These are phyloP conservation scores for Microctenopoma lineatum DNA, from an alignment of 2,797 vertebrate genomes.

Conservation along the genomic window DNA sequence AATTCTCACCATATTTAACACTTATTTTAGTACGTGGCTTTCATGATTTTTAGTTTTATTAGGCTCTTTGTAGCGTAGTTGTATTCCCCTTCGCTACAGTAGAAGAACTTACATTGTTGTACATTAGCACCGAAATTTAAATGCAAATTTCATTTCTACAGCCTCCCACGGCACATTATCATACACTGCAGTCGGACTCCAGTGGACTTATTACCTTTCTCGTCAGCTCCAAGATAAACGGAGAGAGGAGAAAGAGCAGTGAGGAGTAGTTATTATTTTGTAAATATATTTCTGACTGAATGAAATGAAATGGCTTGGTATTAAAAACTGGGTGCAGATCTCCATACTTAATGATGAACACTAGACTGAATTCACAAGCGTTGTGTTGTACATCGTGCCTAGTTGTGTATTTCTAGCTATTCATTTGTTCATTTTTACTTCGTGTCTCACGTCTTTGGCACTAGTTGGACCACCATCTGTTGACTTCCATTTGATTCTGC, in stretches of 20 bases:
- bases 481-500: too few relatives aligned
- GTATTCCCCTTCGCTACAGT: constrained; percentile 20
- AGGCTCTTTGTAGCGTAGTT: constrained; percentile 29
- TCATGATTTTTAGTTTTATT: constrained; percentile 23
- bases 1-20: not conserved
- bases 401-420: not conserved
- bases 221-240: constrained; percentile 24
- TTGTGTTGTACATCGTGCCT: not conserved
- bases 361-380: not conserved
- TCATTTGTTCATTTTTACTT: not conserved
- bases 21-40: constrained; percentile 1
- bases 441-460: too few relatives aligned
- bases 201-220: constrained; percentile 40
- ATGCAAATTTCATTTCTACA: constrained; percentile 64
- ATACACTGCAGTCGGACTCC: constrained; percentile 21
- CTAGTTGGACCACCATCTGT: too few relatives aligned
- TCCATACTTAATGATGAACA: not conserved
- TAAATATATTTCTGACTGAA: not conserved
- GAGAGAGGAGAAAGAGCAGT: constrained; percentile 19
- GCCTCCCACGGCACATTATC: constrained; percentile 37
- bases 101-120: constrained; percentile 32
- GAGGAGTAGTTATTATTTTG: constrained; percentile 3
- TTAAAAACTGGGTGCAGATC: not conserved
- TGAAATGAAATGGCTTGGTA: not conserved
- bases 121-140: constrained; percentile 44